Base-by-base conservation (phyloP, 2,797 vertebrate genomes). In the Hirundo rustica region DNA sequence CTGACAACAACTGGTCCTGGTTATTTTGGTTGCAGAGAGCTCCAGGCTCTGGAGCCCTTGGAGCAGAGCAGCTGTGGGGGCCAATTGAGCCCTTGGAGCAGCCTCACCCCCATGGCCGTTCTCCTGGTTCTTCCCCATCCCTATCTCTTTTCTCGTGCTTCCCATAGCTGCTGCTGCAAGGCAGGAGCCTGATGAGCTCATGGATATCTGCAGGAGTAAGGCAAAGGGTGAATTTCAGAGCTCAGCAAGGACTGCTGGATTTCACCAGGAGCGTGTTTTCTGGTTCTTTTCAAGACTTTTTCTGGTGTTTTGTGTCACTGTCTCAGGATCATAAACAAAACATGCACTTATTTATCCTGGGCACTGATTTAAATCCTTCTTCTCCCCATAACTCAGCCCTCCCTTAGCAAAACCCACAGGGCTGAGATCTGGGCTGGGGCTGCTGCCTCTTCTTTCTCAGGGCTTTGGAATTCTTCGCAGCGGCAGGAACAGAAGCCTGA, bases 251-350 rank as follows among this genome's bases (percentile, higher is more conserved):
- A 10, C 48, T 26, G 68, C n/a, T 67, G 42, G 45, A 22, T 90
- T 89, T 83, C 57, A 15, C 61, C 21, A 32, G 22, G 50, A 22
- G 9, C 51, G 71, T 51, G 71, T 62, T 87, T 84, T 70, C 93
- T 94, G 47, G 27, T 70, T 88, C 64, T 85, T 88, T 55, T 91
- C 82, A 73, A 70, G 48, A 16, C 29, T 45, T 75, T 17, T 36
- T 75, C 51, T 50, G 30, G 7, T 15, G 3, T 55, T 82, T 57
- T 71, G 36, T 76, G 29, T 83, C 60, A 19, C 85, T 89, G 85
- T 85, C 82, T 80, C 38, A 40, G 77, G 67, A 53, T n/a, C 32
- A 20, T 91, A 78, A 95, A 86, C 81, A 87, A 58, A 34, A 2
- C 2, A 27, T 27, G 73, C 50, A 45, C 50, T 78, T 84, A 89